Evolutionary conservation across 2,888 invertebrate genomes (phyloP).

Genomic region (Endomychus coccineus): DNA sequence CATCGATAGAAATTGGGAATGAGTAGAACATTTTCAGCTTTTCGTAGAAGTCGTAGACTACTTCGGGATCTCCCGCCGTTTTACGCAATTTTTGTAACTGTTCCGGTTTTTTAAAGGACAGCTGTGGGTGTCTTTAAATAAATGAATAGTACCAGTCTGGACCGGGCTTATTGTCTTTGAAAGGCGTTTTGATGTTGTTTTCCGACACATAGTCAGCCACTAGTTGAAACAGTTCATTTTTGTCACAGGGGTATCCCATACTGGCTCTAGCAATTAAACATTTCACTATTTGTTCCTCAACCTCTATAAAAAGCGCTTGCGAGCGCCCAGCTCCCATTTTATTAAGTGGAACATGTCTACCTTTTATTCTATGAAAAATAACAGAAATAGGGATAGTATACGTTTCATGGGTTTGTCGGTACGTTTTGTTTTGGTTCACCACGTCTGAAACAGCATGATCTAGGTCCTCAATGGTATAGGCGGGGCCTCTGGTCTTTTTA

Average conservation of each 20-base stretch:
- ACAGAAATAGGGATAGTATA: constrained; percentile 1
- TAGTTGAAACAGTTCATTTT: constrained; percentile 8
- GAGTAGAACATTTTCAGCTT: no score
- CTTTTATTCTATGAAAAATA: constrained; percentile 4
- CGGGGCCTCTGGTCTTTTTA: constrained; percentile 3
- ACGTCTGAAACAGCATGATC: constrained; percentile 5
- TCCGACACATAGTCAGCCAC: constrained; percentile 11
- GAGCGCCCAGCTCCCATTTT: constrained; percentile 1
- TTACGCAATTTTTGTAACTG: constrained; percentile 2
- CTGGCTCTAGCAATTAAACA: constrained; percentile 1
- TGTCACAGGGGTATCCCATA: background rate
- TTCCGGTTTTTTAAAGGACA: background rate
- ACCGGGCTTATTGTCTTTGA: constrained; percentile 31
- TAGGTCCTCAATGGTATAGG: constrained; percentile 3
- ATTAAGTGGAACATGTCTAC: constrained; percentile 3
- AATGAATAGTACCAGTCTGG: constrained; percentile 27
- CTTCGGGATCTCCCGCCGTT: constrained; percentile 1
- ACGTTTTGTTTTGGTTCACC: constrained; percentile 4
- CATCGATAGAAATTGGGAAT: no score
- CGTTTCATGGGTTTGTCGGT: background rate
- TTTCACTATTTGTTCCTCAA: constrained; percentile 2
- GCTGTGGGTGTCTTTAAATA: constrained; percentile 5
- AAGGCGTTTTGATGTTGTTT: constrained; percentile 27
- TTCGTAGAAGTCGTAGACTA: constrained; percentile 1
- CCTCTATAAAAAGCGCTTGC: constrained; percentile 2